Evolutionary conservation across 37 sponge, comb jelly and placozoan species (phyloP), one percentile per base, ranked within the genome.

Genomic region (Corticium candelabrum): DNA sequence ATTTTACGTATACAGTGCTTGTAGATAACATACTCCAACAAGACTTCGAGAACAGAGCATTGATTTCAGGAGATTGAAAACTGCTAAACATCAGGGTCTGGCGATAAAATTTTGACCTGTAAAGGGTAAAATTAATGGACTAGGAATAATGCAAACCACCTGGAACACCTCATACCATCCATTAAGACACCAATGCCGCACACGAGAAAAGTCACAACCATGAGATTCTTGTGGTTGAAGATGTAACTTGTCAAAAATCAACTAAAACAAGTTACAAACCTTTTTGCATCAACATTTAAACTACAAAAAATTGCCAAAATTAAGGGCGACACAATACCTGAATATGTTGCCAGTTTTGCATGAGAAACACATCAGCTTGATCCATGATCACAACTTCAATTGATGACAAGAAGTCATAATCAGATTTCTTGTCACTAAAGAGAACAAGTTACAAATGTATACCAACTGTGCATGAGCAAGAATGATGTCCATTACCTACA

Each of bases 271-370:
- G 36, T 71, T 71, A 71, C 36, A 71, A n/a, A 71, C 7, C 36
- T 71, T 71, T 15, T 15, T 15, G 27, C 56, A 43, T 43, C 56
- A 21, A 11, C 56, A 5, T 21, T 43, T 43, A 5, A 43, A 43
- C 56, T 21, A 43, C 5, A 43, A 43, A 21, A 43, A 21, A 5
- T 21, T 21, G 11, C 56, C 5, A 4, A 70, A 70, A 70, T 70
- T 29, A 70, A 50, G 21, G 21, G 21, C 21, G 15, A 11, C 15
- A 50, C 62, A 21, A 27, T 34, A 91, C 91, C 31, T 36, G 34
- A 32, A 95, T 38, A 75, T 96, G 99, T 37, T 86, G 89, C 99
- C 99, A 99, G 81, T 99, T 99, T 80, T 99, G 99, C 99, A 99
- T 99, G 37, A 99, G 91, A 79, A 89, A 92, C 37, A 99, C 87